Evolutionary conservation across 2,113 vertebrate species (phyloP).

Genomic region (Notarius lentiginosus): DNA sequence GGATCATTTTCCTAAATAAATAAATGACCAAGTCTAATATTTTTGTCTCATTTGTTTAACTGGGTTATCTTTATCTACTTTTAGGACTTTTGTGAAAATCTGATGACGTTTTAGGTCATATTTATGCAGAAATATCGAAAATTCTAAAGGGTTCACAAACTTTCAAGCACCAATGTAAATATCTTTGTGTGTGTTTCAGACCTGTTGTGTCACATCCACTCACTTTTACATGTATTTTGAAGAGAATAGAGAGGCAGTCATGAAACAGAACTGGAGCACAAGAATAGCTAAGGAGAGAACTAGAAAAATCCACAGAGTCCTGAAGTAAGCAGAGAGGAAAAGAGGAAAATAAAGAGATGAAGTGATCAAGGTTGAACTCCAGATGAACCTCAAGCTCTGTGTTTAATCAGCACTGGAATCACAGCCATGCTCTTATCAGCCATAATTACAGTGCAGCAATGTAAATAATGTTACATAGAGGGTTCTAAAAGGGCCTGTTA

Average conservation of each 20-base stretch:
- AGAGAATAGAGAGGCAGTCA: neutral
- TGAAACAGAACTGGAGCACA: neutral
- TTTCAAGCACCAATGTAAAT: no score
- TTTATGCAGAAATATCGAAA: no score
- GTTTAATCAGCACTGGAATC: conserved; percentile 80
- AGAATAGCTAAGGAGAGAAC: neutral
- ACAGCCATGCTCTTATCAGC: conserved; percentile 76
- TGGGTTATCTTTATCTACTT: no score
- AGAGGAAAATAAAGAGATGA: conserved; percentile 33
- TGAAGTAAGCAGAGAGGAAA: conserved; percentile 17
- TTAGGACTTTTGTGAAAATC: no score
- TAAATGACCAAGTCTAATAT: no score
- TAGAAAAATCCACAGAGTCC: neutral
- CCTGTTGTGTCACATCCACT: neutral
- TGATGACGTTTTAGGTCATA: no score
- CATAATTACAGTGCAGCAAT: conserved; percentile 78
- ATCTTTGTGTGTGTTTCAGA: neutral
- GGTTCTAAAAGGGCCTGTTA: conserved; percentile 73
- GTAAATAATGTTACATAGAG: conserved; percentile 77
- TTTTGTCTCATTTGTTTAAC: no score
- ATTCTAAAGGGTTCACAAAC: no score
- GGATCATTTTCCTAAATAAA: no score
- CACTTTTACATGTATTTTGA: neutral
- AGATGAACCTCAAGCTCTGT: conserved; percentile 45
- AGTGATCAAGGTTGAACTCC: conserved; percentile 33